phyloP scores from a whole-genome alignment of 2,888 invertebrate genomes.

The Euzetes globulus region DNA sequence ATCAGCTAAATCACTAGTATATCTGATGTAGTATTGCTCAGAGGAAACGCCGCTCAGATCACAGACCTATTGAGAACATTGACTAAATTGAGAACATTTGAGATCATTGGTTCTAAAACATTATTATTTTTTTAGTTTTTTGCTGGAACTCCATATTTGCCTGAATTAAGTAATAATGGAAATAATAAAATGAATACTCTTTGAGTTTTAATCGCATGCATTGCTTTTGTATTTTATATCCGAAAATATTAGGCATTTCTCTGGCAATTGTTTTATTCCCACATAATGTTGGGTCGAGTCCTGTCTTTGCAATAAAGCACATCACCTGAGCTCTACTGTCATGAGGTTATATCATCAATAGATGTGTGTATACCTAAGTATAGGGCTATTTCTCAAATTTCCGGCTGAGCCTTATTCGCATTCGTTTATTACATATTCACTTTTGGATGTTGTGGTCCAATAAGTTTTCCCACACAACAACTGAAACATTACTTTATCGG shows the following conservation, averaged over 20 bases:
- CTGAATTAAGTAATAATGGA: background rate
- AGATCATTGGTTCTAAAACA: background rate
- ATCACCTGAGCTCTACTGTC: slow-evolving; percentile 23
- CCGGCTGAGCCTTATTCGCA: slow-evolving; percentile 16
- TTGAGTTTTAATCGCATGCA: slow-evolving; percentile 5
- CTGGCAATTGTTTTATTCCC: slow-evolving; percentile 7
- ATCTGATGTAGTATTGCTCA: slow-evolving; percentile 7
- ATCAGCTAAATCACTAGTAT: slow-evolving; percentile 9
- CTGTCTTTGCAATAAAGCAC: background rate
- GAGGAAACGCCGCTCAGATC: slow-evolving; percentile 7
- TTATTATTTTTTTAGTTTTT: background rate
- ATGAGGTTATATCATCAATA: slow-evolving; percentile 22
- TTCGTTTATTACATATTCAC: slow-evolving; percentile 13
- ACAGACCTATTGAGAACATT: slow-evolving; percentile 19
- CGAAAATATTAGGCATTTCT: background rate
- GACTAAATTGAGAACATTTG: background rate
- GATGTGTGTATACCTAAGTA: background rate
- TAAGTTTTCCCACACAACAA: slow-evolving; percentile 18
- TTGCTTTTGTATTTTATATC: background rate
- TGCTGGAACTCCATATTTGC: background rate
- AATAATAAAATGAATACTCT: slow-evolving; percentile 6
- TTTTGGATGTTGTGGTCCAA: slow-evolving; percentile 22
- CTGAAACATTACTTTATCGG: slow-evolving; percentile 2
- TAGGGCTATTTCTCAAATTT: slow-evolving; percentile 26
- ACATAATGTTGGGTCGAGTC: background rate